Conservation (phyloP, 1,140 invertebrate genomes). For the Sarcophaga peregrina region DNA sequence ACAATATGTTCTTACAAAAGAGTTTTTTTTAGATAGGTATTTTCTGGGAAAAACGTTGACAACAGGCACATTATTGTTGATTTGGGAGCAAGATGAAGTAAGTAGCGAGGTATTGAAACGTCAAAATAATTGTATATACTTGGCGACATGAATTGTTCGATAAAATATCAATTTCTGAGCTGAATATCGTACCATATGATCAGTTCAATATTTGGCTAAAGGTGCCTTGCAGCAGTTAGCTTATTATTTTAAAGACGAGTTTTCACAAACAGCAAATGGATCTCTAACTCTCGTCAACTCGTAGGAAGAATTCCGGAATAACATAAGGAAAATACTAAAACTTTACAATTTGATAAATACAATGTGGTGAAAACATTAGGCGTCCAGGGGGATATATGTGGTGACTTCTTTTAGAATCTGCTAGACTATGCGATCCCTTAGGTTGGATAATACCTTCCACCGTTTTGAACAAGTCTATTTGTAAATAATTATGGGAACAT, state of each 20-base stretch:
- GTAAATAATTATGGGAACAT: background rate
- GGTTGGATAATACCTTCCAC: background rate
- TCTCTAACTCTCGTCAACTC: background rate
- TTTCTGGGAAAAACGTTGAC: background rate
- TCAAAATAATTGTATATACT: background rate
- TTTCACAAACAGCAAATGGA: background rate
- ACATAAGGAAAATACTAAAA: no score
- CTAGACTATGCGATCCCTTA: background rate
- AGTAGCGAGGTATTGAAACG: background rate
- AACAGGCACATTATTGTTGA: background rate
- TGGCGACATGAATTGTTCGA: background rate
- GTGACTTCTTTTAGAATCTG: constrained; percentile 47
- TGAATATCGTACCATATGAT: background rate
- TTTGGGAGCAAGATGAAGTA: constrained; percentile 1
- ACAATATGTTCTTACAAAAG: constrained; percentile 29
- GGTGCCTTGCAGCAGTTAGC: background rate
- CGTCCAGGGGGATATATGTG: background rate
- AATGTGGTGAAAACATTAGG: background rate
- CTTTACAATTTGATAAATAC: background rate
- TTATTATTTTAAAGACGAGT: background rate
- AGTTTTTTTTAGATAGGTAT: constrained; percentile 37
- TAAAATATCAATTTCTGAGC: background rate
- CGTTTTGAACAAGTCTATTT: background rate
- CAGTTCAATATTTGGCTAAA: background rate
- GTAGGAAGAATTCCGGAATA: no score